Conservation (phyloP, 2,113 vertebrate genomes). For the Tetrax tetrax region DNA sequence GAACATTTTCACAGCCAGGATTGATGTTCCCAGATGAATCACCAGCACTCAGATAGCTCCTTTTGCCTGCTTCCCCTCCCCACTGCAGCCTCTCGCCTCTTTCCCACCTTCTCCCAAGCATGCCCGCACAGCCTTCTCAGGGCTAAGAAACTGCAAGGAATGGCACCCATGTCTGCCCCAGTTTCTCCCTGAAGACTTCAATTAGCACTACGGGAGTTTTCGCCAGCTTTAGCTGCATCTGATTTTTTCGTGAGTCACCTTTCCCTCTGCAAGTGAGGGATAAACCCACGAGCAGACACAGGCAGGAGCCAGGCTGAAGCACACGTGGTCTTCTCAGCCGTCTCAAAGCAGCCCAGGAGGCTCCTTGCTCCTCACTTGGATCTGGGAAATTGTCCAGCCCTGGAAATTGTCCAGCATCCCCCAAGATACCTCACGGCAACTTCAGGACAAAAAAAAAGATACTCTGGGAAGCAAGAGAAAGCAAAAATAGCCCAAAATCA, state of each 20-base stretch:
- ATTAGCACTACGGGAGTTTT: not conserved
- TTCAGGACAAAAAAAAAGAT: not conserved
- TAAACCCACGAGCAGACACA: not conserved
- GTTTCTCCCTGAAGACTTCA: not conserved
- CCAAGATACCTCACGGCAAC: not conserved
- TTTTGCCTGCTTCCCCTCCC: not conserved
- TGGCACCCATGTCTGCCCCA: not conserved
- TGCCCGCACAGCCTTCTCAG: not conserved
- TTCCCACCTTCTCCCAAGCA: not conserved
- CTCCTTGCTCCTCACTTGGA: not conserved
- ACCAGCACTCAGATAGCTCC: not conserved
- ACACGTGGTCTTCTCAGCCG: not conserved
- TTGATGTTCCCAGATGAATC: not conserved
- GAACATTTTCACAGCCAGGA: not conserved
- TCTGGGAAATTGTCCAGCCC: not conserved
- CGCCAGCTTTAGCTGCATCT: not conserved
- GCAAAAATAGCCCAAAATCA: rapidly evolving
- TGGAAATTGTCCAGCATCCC: not conserved
- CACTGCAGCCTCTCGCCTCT: not conserved
- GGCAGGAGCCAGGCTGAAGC: not conserved
- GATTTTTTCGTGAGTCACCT: not conserved
- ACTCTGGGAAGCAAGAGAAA: not conserved
- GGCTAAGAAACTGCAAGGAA: not conserved
- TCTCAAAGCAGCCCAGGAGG: not conserved
- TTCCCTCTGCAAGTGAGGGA: not conserved